Evolutionary conservation across 2,113 vertebrate species (phyloP).

Genomic region (Muscicapa adusta): DNA sequence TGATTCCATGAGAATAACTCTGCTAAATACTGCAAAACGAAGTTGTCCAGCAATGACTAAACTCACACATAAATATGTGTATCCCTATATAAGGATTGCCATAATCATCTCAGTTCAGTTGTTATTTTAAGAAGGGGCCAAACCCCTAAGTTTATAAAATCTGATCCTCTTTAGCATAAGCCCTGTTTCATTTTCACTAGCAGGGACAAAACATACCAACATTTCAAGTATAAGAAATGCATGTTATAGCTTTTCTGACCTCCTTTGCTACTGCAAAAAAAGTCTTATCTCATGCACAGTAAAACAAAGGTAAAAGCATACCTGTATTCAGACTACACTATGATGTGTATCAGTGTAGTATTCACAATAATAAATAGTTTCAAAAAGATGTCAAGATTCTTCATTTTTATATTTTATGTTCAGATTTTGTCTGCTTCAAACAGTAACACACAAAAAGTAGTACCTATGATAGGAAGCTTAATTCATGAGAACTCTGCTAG

Average conservation of each 20-base stretch:
- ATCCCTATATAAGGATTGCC: neutral
- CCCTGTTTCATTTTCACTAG: neutral
- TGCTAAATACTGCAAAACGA: neutral
- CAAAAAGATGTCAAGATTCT: neutral
- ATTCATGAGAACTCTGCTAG: neutral
- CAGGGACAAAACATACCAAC: neutral
- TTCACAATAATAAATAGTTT: neutral
- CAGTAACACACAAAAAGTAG: neutral
- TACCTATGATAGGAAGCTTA: neutral
- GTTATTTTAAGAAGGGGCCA: neutral
- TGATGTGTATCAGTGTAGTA: neutral
- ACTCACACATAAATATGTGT: accelerated
- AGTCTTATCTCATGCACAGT: neutral
- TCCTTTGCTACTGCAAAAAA: neutral
- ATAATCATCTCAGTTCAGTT: neutral
- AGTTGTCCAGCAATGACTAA: neutral
- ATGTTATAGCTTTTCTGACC: neutral
- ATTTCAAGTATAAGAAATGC: neutral
- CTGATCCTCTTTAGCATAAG: neutral
- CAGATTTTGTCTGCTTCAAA: neutral
- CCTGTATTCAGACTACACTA: neutral
- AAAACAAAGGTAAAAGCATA: neutral
- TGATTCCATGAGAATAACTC: neutral
- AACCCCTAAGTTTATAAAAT: neutral
- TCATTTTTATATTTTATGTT: neutral